Conservation (phyloP, 1,140 invertebrate species). For the Steinernema feltiae region DNA sequence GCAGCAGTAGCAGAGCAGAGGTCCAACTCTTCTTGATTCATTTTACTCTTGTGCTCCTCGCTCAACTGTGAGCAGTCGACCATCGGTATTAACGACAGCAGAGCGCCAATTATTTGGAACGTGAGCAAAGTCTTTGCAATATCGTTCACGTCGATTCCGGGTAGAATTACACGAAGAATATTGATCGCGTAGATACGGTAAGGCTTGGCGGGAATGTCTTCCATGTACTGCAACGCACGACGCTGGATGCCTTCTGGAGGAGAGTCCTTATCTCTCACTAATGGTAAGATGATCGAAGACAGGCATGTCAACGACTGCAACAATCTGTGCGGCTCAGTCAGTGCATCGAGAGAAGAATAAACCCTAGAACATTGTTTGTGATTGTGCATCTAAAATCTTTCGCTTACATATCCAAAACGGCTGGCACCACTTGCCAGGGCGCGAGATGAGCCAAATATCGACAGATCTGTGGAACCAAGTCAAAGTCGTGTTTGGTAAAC, state of each 20-base stretch:
- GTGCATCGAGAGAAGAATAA: conserved; percentile 71
- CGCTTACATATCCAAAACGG: conserved; percentile 69
- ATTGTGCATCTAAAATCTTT: conserved; percentile 47
- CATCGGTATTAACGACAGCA: conserved; percentile 71
- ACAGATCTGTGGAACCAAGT: conserved; percentile 68
- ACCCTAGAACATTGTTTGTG: conserved; percentile 60
- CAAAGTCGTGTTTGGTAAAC: conserved; percentile 69
- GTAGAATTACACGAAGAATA: conserved; percentile 71
- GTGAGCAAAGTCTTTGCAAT: conserved; percentile 71
- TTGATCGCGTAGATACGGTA: conserved; percentile 72
- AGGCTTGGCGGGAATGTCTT: conserved; percentile 22
- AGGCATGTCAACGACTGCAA: conserved; percentile 50
- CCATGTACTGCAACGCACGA: neutral
- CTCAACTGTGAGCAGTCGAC: conserved; percentile 78
- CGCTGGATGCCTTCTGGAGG: conserved; percentile 58
- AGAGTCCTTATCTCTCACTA: conserved; percentile 67
- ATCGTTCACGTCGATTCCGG: conserved; percentile 85
- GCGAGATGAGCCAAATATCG: conserved; percentile 72
- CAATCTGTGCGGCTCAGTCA: conserved; percentile 75
- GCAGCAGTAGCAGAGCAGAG: conserved; percentile 61
- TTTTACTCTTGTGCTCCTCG: too few species aligned
- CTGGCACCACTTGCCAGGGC: conserved; percentile 75
- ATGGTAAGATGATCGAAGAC: conserved; percentile 31
- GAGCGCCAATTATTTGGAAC: conserved; percentile 67
- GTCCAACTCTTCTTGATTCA: conserved; percentile 59